Percentiles rank a stretch among this genome's conserved stretches.
Conservation (phyloP, 53 echinoderm and acorn worm species). For the Glandiceps talaboti region DNA sequence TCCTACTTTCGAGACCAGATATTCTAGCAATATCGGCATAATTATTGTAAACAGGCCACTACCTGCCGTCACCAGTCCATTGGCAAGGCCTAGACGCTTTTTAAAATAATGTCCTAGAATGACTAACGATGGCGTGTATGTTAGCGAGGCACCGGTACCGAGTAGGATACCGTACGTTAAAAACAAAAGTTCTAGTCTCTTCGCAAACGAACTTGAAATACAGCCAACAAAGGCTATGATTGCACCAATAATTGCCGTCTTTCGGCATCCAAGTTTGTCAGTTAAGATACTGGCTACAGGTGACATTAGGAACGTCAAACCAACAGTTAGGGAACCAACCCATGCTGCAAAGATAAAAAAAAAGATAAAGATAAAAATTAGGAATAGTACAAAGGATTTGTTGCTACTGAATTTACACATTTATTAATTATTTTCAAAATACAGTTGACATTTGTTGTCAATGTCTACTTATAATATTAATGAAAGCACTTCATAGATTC, state of each 20-base stretch:
- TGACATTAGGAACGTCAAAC: conserved; percentile 78
- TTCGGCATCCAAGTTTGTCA: conserved; percentile 70
- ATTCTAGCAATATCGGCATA: conserved; percentile 32
- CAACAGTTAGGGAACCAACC: conserved; percentile 65
- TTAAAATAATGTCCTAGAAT: conserved; percentile 87
- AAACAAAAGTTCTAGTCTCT: conserved; percentile 57
- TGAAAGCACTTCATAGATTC: too few relatives aligned
- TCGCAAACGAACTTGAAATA: conserved; percentile 65
- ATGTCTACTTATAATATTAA: too few relatives aligned
- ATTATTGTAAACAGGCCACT: conserved; percentile 87
- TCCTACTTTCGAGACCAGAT: conserved; percentile 14
- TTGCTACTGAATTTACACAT: too few relatives aligned
- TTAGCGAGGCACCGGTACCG: conserved; percentile 64
- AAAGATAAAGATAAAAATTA: too few relatives aligned
- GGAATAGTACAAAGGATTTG: too few relatives aligned
- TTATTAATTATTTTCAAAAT: too few relatives aligned
- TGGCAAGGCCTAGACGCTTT: conserved; percentile 72
- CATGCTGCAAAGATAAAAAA: conserved; percentile 41
- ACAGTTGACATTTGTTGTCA: too few relatives aligned
- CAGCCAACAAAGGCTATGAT: conserved; percentile 50
- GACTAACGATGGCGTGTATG: conserved; percentile 76
- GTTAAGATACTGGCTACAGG: conserved; percentile 75
- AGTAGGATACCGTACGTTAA: conserved; percentile 67
- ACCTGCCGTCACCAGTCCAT: conserved; percentile 80
- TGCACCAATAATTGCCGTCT: conserved; percentile 55